Evolutionary conservation across 2,113 vertebrate species (phyloP), one percentile per base, ranked within the genome.

Genomic region (Sorex fumeus): DNA sequence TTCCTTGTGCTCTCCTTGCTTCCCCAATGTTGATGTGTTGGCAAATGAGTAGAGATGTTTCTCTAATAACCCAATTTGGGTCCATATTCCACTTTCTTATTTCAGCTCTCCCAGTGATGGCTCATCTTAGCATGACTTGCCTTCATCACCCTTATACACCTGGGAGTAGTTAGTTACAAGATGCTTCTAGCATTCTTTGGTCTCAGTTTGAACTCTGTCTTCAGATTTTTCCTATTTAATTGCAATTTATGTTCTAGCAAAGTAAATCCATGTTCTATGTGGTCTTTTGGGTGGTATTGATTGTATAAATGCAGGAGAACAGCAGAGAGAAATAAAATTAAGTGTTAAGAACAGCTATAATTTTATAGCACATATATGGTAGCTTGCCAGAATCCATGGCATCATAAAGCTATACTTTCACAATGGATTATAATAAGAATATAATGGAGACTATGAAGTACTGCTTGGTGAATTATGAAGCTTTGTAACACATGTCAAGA

Each of bases 281-380:
- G 80, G 50, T 96, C 76, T 93, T 8, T 69, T 84, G 77, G 60
- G 30, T 53, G 91, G 62, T 94, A 93, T 94, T 95, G 85, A 90
- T 88, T 90, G 79, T 83, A 97, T 96, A 94, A 95, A 95, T 94
- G 90, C 83, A 93, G 71, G 71, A 78, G 77, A 93, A 76, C 40
- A 86, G 43, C 71, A 80, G 75, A 86, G 89, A 89, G 85, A 95
- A 90, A 87, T 93, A 90, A 78, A 94, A 84, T 82, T 45, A 96
- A 91, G 93, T 57, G 57, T 92, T 91, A 83, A 94, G 78, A 64
- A 84, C 36, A 80, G 67, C 66, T 60, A 53, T 93, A 50, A 92
- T 86, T 96, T 92, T 94, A 64, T 84, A 80, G n/a, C n/a, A 77
- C 43, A 74, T 77, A 90, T 94, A 75, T 71, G 80, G 18, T n/a